Conservation (phyloP, 2,113 vertebrate species). For the Cyphomyrus discorhynchus region DNA sequence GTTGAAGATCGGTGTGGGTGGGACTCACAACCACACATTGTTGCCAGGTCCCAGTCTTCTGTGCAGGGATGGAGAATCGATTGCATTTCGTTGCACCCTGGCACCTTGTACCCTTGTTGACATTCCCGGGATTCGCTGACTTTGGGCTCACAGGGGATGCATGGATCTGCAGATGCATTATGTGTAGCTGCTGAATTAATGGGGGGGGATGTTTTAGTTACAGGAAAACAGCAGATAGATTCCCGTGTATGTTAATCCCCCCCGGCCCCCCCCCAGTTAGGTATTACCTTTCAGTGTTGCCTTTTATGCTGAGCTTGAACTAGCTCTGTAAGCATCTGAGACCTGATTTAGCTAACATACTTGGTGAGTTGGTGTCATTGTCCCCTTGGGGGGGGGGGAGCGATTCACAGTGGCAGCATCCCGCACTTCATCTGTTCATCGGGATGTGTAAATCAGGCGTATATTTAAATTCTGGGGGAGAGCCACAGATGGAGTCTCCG, state of each 20-base stretch:
- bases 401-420: background rate
- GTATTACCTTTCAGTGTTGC: background rate
- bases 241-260: background rate
- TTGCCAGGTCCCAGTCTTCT: background rate
- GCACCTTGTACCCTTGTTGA: background rate
- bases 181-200: background rate
- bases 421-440: background rate
- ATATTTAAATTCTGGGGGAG: background rate
- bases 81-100: background rate
- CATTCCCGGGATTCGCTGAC: background rate
- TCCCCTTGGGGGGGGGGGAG: too few species aligned
- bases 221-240: background rate
- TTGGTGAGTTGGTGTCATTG: background rate
- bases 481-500: background rate
- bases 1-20: background rate
- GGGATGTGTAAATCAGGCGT: background rate
- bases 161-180: background rate
- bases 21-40: background rate
- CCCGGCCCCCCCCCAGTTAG: background rate
- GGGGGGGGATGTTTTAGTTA: background rate
- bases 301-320: background rate
- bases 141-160: background rate
- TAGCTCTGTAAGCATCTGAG: background rate
- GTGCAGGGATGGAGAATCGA: background rate
- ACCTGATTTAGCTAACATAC: background rate